Conservation (phyloP, 2,888 invertebrate genomes). For the Melinaea menophilus region DNA sequence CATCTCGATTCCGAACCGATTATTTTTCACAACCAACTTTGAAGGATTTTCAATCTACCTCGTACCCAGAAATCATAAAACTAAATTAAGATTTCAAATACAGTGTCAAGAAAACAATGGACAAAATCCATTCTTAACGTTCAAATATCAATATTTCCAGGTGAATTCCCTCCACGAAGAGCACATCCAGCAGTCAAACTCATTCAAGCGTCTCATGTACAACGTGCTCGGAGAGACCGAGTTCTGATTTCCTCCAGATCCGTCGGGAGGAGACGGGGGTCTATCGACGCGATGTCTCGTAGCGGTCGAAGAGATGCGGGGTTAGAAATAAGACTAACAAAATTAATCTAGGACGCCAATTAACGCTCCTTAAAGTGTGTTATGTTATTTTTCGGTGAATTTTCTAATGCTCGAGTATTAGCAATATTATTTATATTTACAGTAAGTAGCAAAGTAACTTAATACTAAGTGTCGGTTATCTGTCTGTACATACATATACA, state of each 20-base stretch:
- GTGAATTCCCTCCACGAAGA: constrained; percentile 85
- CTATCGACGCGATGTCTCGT: constrained; percentile 17
- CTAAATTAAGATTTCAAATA: too few relatives aligned
- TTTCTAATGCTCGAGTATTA: constrained; percentile 78
- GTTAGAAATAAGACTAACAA: constrained; percentile 72
- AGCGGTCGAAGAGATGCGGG: constrained; percentile 41
- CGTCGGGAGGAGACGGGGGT: constrained; percentile 10
- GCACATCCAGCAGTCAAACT: constrained; percentile 93
- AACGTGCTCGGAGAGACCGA: constrained; percentile 90
- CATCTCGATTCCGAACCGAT: too few relatives aligned
- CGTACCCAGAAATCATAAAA: too few relatives aligned
- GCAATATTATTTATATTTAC: constrained; percentile 71
- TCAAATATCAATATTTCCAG: constrained; percentile 54
- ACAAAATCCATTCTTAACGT: constrained; percentile 4
- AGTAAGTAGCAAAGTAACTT: constrained; percentile 72
- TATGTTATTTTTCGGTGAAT: constrained; percentile 73
- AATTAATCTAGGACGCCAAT: constrained; percentile 65
- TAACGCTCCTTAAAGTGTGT: constrained; percentile 68
- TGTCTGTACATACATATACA: constrained; percentile 69
- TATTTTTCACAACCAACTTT: too few relatives aligned
- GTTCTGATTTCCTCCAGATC: constrained; percentile 54
- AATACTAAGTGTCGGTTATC: constrained; percentile 65
- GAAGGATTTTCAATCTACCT: too few relatives aligned
- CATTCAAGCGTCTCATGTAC: constrained; percentile 95
- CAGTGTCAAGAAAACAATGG: too few relatives aligned